Base-by-base conservation (phyloP, 2,113 vertebrate genomes). In the Hepsetus odoe region DNA sequence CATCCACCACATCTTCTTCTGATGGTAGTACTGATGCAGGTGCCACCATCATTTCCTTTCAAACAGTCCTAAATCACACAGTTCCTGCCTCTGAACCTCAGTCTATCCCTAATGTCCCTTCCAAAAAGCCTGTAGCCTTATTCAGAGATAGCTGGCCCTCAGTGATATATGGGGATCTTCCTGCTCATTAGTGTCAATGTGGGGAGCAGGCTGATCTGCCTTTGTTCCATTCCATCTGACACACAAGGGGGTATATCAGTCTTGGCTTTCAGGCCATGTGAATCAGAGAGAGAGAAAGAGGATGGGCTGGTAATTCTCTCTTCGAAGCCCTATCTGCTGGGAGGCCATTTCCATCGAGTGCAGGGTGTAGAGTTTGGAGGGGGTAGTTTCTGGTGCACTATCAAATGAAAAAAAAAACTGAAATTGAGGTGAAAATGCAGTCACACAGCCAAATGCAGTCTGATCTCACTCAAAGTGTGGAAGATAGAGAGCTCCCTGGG, bases 311-410 rank as follows among this genome's bases (percentile, higher is more conserved):
- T 81, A 72, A 76, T 81, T 76, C 68, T 80, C 53, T 44, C 74
- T 71, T 49, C 51, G 35, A 44, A 68, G 35, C 38, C 51, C 18
- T 42, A 59, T 72, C 74, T 72, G 68, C 75, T 32, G 20, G 51
- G 61, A 77, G 68, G 62, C 80, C 64, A 46, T 70, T 81, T 77
- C 68, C 59, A 81, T 81, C 49, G 51, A 81, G 30, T 77, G 62
- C 70, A 38, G 32, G 30, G 68, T 67, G 55, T 33, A 55, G 67
- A 33, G 33, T 55, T 28, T 81, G 75, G 77, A 81, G 75, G 62
- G 4, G 70, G 61, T 12, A n/a, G n/a, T n/a, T n/a, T 65, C 38
- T 67, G 74, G 68, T 28, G 65, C 74, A 72, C 74, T 51, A 77
- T 81, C 49, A 67, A 18, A 77, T 28, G 44, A 73, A 40, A 79